A percentile compares a stretch with the other conserved stretches of the same genome.
Conservation (phyloP, 2,888 invertebrate species). For the Dynastes tityus region DNA sequence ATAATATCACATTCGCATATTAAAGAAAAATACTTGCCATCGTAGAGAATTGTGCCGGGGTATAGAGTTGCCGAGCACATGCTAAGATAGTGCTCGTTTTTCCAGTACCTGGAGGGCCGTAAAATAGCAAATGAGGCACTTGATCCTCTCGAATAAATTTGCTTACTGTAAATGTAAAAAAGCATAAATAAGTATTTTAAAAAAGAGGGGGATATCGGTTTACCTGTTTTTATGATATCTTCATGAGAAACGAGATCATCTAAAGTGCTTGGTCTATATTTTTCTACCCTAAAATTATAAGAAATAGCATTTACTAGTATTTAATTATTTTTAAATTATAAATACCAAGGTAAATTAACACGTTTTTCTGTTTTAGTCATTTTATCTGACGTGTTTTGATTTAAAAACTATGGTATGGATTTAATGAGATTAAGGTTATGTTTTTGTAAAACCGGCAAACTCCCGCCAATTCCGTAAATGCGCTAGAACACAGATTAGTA, state of each 20-base stretch:
- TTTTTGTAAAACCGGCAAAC: constrained; percentile 18
- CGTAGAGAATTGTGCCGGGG: constrained; percentile 90
- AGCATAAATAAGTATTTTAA: constrained; percentile 50
- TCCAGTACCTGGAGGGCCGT: constrained; percentile 98
- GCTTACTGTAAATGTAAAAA: constrained; percentile 75
- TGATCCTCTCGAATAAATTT: constrained; percentile 93
- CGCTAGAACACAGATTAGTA: too few relatives aligned
- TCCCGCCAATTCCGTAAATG: background rate
- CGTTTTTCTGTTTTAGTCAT: constrained; percentile 58
- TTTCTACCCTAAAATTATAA: constrained; percentile 89
- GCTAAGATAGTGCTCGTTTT: constrained; percentile 99
- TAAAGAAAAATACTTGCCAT: constrained; percentile 79
- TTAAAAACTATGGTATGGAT: background rate
- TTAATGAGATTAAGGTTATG: constrained; percentile 4
- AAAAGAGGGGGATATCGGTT: background rate
- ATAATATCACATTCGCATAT: too few relatives aligned
- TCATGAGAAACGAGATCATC: constrained; percentile 97
- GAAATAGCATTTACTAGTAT: background rate
- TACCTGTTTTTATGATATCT: constrained; percentile 97
- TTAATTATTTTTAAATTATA: constrained; percentile 50
- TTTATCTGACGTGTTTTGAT: constrained; percentile 24
- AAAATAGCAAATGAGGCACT: constrained; percentile 95
- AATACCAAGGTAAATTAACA: constrained; percentile 78
- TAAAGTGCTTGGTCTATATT: constrained; percentile 93
- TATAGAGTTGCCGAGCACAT: constrained; percentile 93